Evolutionary conservation across 2,797 vertebrate species (phyloP), one percentile per base, ranked within the genome.

Genomic region (Gymnodraco acuticeps): DNA sequence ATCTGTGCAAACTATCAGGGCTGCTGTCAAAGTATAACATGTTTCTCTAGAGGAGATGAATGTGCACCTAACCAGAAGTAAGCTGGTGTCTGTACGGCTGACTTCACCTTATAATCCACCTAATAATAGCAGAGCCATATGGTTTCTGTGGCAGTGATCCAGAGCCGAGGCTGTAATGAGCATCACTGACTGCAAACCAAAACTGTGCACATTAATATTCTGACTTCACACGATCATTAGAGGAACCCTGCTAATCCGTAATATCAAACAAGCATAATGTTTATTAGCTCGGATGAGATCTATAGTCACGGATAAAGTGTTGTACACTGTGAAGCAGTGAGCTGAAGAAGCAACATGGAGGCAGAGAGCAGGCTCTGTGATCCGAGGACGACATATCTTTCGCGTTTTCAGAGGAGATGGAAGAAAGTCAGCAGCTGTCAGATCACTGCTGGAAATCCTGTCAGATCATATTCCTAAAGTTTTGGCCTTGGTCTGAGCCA

Each of bases 21-120:
- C 80, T 75, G 45, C 70, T 68, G 58, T 65, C 19, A 70, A 77
- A 78, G 68, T 77, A 43, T 63, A 67, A 55, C 47, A 46, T 17
- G 19, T 8, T 56, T 53, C 9, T 73, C 4, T 16, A 48, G 31
- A 67, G 58, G 1, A 46, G 66, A 64, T 68, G 10, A 17, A 63
- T 41, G 2, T 5, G 54, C 8, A n/a, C 0, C 0, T n/a, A 58
- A 70, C 4, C 50, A 27, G 41, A 46, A 3, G 23, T 68, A 43
- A 31, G 31, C 61, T 73, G 45, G 51, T 59, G 55, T 53, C 52
- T 64, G 19, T 81, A 51, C 15, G 43, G 20, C 52, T 61, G 50
- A 47, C 42, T 52, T 42, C 10, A 31, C 2, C 20, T 47, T 48
- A 64, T 68, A 48, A 73, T 73, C 47, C 31, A 50, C 19, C 61